A percentile compares a stretch with the other conserved stretches of the same genome.
phyloP scores from a whole-genome alignment of 2,888 invertebrate species.

The Melanargia galathea region DNA sequence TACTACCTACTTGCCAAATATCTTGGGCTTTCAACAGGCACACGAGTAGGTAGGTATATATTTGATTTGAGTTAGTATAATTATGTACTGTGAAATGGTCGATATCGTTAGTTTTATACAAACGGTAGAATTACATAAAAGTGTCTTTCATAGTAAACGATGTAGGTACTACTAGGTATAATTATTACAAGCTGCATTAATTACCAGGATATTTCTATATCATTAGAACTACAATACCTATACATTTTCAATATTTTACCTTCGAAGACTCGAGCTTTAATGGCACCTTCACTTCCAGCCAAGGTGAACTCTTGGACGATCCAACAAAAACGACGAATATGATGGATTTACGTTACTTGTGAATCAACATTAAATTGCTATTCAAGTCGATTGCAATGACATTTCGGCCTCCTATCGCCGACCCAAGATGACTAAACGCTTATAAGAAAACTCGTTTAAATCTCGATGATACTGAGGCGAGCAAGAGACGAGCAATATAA shows the following conservation, averaged over 20 bases:
- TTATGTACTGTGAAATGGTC: too few relatives aligned
- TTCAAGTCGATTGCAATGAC: conserved; percentile 62
- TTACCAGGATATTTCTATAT: too few relatives aligned
- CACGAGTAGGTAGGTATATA: too few relatives aligned
- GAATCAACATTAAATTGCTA: conserved; percentile 45
- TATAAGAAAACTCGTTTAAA: conserved; percentile 64
- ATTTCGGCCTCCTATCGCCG: conserved; percentile 68
- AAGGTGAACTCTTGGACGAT: conserved; percentile 40
- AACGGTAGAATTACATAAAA: too few relatives aligned
- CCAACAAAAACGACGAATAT: conserved; percentile 28
- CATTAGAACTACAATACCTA: conserved; percentile 17
- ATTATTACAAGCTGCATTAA: neutral
- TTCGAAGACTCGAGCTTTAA: conserved; percentile 30
- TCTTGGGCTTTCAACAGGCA: too few relatives aligned
- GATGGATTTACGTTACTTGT: conserved; percentile 27
- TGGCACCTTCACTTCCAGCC: conserved; percentile 40
- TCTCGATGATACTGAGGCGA: conserved; percentile 46
- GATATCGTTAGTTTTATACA: too few relatives aligned
- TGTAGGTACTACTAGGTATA: too few relatives aligned
- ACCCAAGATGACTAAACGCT: conserved; percentile 71
- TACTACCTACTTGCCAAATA: too few relatives aligned
- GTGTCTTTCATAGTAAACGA: too few relatives aligned
- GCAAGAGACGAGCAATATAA: conserved; percentile 49
- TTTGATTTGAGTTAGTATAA: too few relatives aligned
- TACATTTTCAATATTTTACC: conserved; percentile 26